These are phyloP conservation scores for Drosophila varians DNA, from an alignment of 1,140 invertebrate species.

Conservation along the genomic window DNA sequence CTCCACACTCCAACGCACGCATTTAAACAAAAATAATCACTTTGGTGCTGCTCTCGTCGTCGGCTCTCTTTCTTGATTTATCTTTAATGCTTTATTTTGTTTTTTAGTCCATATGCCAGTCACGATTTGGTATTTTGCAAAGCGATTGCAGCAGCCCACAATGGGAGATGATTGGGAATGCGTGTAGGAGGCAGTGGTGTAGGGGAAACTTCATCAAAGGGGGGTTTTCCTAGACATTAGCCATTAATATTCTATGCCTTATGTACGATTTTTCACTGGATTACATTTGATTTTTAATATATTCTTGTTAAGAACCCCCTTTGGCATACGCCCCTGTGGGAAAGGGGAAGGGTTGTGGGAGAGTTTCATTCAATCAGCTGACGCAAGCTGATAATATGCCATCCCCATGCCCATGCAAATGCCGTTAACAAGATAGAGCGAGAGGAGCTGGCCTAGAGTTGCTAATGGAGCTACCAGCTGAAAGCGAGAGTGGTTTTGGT, in stretches of 20 bases:
- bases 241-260: neutral
- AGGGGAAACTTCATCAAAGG: neutral
- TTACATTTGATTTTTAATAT: neutral
- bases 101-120: slow-evolving; percentile 22
- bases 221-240: no score
- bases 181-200: neutral
- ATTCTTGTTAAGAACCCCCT: neutral
- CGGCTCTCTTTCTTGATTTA: slow-evolving; percentile 6
- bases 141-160: neutral
- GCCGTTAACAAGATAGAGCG: neutral
- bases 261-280: no score
- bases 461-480: neutral
- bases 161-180: neutral
- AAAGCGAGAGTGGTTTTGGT: slow-evolving; percentile 1
- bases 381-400: slow-evolving; percentile 4
- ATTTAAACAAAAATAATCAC: slow-evolving; percentile 25
- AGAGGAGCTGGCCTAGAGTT: neutral
- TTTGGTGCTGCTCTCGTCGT: slow-evolving; percentile 4
- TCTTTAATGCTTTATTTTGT: slow-evolving; percentile 3
- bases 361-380: slow-evolving; percentile 2
- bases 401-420: neutral
- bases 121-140: slow-evolving; percentile 42
- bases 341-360: neutral
- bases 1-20: slow-evolving; percentile 1
- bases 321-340: neutral